These are phyloP conservation scores for Notodonta ziczac DNA, from an alignment of 2,888 invertebrate species.

Conservation along the genomic window DNA sequence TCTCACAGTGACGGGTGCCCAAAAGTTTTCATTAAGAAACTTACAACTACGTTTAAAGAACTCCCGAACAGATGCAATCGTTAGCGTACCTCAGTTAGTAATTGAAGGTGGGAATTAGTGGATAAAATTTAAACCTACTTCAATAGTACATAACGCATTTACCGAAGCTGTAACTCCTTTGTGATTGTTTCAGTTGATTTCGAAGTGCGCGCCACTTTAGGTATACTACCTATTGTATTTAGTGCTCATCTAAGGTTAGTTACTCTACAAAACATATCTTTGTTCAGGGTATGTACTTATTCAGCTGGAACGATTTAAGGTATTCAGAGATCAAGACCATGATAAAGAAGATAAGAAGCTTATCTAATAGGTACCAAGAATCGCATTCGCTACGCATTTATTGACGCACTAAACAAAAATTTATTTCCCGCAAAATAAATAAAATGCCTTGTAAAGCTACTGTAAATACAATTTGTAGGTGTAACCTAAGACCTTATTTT, in stretches of 20 bases:
- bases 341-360: too few species aligned
- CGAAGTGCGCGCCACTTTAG: slow-evolving; percentile 7
- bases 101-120: slow-evolving; percentile 17
- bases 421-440: too few species aligned
- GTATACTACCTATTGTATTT: slow-evolving; percentile 11
- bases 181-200: slow-evolving; percentile 21
- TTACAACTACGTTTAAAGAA: slow-evolving; percentile 20
- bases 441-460: too few species aligned
- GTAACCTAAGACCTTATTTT: too few species aligned
- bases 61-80: slow-evolving; percentile 17
- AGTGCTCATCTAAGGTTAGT: slow-evolving; percentile 22
- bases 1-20: slow-evolving; percentile 15
- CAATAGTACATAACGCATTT: background rate
- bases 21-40: slow-evolving; percentile 8
- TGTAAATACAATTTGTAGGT: too few species aligned
- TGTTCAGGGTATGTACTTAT: too few species aligned
- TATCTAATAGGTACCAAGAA: too few species aligned
- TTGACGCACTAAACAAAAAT: too few species aligned
- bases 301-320: too few species aligned
- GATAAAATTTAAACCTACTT: background rate
- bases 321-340: too few species aligned
- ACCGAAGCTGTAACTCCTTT: background rate
- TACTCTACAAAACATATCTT: too few species aligned
- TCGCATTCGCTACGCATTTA: too few species aligned
- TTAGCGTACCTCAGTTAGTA: slow-evolving; percentile 17